A percentile compares a stretch with the other conserved stretches of the same genome.
These are phyloP conservation scores for Mactromeris polynyma DNA, from an alignment of 2,888 invertebrate species.

Conservation along the genomic window DNA sequence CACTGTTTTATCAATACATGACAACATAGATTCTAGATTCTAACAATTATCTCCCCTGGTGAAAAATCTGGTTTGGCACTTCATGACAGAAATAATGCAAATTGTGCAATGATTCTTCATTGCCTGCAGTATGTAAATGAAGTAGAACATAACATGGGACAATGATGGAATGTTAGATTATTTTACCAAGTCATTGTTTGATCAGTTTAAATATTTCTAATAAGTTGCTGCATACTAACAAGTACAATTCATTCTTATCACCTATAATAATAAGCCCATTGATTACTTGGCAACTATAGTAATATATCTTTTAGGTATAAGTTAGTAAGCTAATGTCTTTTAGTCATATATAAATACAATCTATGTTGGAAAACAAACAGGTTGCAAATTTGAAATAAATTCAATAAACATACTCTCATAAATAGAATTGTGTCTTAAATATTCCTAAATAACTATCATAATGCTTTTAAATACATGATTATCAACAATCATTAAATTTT, in stretches of 20 bases:
- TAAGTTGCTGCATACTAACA: not conserved
- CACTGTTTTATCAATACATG: not conserved
- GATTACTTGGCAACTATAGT: not conserved
- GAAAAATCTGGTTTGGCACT: constrained; percentile 21
- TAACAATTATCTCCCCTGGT: not conserved
- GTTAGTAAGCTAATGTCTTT: not conserved
- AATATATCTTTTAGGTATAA: not conserved
- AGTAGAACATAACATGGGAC: not conserved
- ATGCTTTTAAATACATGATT: constrained; percentile 13
- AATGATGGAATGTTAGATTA: constrained; percentile 12
- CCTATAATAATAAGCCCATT: not conserved
- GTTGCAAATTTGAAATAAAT: not conserved
- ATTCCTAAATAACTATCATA: not conserved
- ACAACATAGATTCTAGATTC: not conserved
- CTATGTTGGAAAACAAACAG: not conserved
- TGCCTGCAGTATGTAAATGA: not conserved
- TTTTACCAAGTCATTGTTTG: not conserved
- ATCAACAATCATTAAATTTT: not conserved
- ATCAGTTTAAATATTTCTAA: not conserved
- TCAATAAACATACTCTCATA: not conserved
- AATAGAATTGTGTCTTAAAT: constrained; percentile 17
- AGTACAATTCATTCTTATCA: too few species aligned
- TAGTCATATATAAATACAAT: not conserved
- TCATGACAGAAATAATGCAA: not conserved
- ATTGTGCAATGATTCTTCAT: not conserved